Evolutionary conservation across 2,888 invertebrate genomes (phyloP), one percentile per base, ranked within the genome.

Genomic region (Odontocolon sp.): DNA sequence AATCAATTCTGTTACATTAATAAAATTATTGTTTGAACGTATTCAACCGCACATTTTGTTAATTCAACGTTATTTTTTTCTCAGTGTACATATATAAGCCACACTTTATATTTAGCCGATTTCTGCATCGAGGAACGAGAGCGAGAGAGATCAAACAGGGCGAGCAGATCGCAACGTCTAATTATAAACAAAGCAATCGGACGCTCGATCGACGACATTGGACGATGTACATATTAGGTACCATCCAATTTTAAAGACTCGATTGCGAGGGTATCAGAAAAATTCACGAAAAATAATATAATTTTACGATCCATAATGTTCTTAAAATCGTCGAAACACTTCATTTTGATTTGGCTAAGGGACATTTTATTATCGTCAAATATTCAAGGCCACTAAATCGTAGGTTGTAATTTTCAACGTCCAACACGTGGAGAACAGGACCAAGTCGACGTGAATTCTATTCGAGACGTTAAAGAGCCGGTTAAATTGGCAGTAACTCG

Each of bases 401-500:
- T 40, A 9, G 16, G 64, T 50, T 38, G 47, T 57, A 71, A 71
- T 71, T 57, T 54, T 21, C 31, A 28, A 50, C 63, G 33, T 63
- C 42, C 36, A 38, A 47, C 45, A 21, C 33, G 54, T 45, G 33
- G 63, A 42, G 33, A 31, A n/a, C 52, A 54, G n/a, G 69, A 54
- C 42, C 42, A 45, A 28, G 67, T 59, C 33, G 50, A 66, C 40
- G 47, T 50, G 47, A 36, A 61, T 85, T 88, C 85, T 87, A 87
- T 88, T 88, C 83, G 88, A 86, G 80, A 85, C 86, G 83, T 87
- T 87, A 85, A 88, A 86, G 86, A 86, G 85, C 84, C 85, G 81
- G 86, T 88, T 87, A 88, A 89, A 88, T 86, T 83, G 87, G 85
- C 85, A 81, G 87, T 87, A 87, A 87, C 85, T 86, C 83, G 83